Evolutionary conservation across 2,888 invertebrate genomes (phyloP), one percentile per base, ranked within the genome.

Genomic region (Blera fallax): DNA sequence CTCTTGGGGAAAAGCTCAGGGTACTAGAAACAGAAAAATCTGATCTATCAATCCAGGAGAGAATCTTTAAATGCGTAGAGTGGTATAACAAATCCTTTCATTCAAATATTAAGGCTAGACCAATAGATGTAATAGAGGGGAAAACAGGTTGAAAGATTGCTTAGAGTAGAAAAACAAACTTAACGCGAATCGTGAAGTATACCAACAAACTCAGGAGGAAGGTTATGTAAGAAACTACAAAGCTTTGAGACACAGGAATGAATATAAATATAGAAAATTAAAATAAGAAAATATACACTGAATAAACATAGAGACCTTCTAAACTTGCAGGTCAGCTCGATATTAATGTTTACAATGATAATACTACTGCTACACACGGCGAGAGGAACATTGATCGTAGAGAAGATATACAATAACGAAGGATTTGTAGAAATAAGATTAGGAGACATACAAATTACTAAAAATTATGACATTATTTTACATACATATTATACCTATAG

Each of bases 21-120:
- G n/a, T n/a, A n/a, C n/a, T n/a, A n/a, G n/a, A n/a, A n/a, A n/a
- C n/a, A n/a, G n/a, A n/a, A n/a, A n/a, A n/a, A n/a, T n/a, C n/a
- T n/a, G n/a, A 73, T 14, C 29, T 60, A 48, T 43, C 60, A 21
- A 34, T 45, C 10, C 32, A 60, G 37, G 73, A 73, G 21, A 73
- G 52, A 52, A 24, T 64, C 8, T 74, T 74, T 14, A 74, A 74
- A 62, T 62, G 74, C 18, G 48, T 74, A 60, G 74, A 64, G 24
- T 74, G 52, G 50, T 64, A 50, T 27, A 62, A 64, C 14, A 73
- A 21, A 16, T 50, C 48, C 10, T 5, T 58, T 34, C 32, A 58
- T 58, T 58, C 58, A 32, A 11, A 16, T 8, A 54, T 54, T 18
- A 54, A 14, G 18, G 29, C 54, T 24, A 54, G 18, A 32, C 34